These are phyloP conservation scores for Porites lobata DNA, from an alignment of 92 coral and sea anemone genomes.

Conservation along the genomic window DNA sequence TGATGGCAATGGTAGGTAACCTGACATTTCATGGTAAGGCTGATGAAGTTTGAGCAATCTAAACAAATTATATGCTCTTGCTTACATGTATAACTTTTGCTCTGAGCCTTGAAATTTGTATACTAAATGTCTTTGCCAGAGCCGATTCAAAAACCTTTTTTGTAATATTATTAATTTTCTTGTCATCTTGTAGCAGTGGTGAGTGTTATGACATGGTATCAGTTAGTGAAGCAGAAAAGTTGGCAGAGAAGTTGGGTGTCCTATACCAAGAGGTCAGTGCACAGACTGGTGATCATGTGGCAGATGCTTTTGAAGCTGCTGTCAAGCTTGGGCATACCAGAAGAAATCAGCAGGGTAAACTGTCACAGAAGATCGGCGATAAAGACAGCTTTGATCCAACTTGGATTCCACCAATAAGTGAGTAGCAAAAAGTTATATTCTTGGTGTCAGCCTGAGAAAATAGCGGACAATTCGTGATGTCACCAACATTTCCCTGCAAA, in stretches of 20 bases:
- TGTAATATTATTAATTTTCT: no score
- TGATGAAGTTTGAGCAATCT: no score
- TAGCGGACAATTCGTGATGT: no score
- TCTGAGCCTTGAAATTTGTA: no score
- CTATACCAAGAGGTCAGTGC: conserved; percentile 44
- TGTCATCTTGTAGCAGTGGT: background rate
- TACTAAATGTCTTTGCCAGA: no score
- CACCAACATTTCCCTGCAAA: no score
- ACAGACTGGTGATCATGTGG: conserved; percentile 48
- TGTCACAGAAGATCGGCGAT: background rate
- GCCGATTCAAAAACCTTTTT: no score
- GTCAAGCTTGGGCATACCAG: conserved; percentile 46
- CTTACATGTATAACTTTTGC: no score
- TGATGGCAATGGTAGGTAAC: no score
- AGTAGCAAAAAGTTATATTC: background rate
- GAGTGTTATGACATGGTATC: background rate
- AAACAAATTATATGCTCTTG: no score
- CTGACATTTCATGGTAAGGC: no score
- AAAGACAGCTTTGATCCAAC: background rate
- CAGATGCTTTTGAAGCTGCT: conserved; percentile 64
- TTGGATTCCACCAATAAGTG: conserved; percentile 24
- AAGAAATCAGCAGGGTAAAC: background rate
- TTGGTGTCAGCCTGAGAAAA: no score
- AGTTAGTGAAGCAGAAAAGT: conserved; percentile 5
- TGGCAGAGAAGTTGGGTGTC: conserved; percentile 9